Evolutionary conservation across 1,140 invertebrate genomes (phyloP), one percentile per base, ranked within the genome.

Genomic region (Drosophila ironensis): DNA sequence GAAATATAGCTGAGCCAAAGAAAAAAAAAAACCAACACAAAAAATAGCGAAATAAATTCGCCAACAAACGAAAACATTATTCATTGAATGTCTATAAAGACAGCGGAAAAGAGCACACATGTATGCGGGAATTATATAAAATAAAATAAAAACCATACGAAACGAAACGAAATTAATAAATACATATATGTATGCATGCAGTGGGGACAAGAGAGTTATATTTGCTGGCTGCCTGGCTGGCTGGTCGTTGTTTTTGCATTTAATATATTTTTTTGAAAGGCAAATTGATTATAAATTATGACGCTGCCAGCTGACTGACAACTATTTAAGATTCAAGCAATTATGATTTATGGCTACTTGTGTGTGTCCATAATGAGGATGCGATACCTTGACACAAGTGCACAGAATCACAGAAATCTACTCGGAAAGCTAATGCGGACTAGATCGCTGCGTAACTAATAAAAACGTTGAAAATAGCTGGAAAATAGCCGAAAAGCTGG

Each of bases 231-330:
- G 41, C n/a, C n/a, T n/a, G n/a, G n/a, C n/a, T n/a, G n/a, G n/a
- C n/a, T n/a, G n/a, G n/a, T n/a, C n/a, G n/a, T n/a, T n/a, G 20
- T 30, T 37, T 48, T 35, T 68, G n/a, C n/a, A n/a, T n/a, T n/a
- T n/a, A n/a, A 12, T 51, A 17, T 22, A 7, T 16, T 38, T 59
- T 69, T 80, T 70, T 77, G 69, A 72, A 81, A 77, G 71, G 78
- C 77, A 81, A 82, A 81, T 71, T 82, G 77, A 82, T 82, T 82
- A 84, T 84, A 82, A 82, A 84, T 82, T 82, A 82, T 84, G 78
- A 66, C 73, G 69, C 64, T 84, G 73, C 73, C 78, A 84, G 64
- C 64, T 73, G 70, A 81, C 63, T 77, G 78, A 84, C 68, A 72
- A 70, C 69, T 75, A 84, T 84, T 84, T 82, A 67, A 66, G 78